Evolutionary conservation across 2,797 vertebrate genomes (phyloP), one percentile per base, ranked within the genome.

Genomic region (Darevskia mixta): DNA sequence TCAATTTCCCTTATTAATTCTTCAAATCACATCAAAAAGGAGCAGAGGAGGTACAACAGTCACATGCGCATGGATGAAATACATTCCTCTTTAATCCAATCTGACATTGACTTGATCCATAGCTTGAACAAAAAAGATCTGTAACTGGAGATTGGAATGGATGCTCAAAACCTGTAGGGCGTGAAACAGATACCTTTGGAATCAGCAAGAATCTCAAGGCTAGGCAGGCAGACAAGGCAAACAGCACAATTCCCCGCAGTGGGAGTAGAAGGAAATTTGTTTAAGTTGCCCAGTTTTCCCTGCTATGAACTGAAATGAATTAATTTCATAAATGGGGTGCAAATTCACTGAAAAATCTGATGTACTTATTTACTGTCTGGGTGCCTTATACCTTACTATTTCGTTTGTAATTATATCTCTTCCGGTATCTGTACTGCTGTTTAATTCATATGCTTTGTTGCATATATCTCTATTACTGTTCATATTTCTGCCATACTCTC

Each of bases 11-110:
- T 87, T 73, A 67, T 35, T 66, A 72, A 82, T 67, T 76, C 55
- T 87, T 85, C 32, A 85, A 85, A 61, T 85, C 7, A 29, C 49
- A 76, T 76, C 55, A 76, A 66, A 87, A 55, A 76, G 15, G 38
- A 25, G 72, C 5, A 49, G 69, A 10, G 58, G 23, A 82, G 55
- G 18, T 76, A 76, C 71, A 66, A 45, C 7, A 32, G 55, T 82
- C 71, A 55, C 80, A 72, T n/a, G 6, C 15, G n/a, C 29, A 20
- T 45, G 58, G 38, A 67, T 29, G 86, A 67, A 76, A 35, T 43
- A 23, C 38, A 66, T 64, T 83, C 66, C 27, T 58, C 66, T 58
- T 82, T 77, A 78, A 83, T 78, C 76, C 45, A 80, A 61, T 78
- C 23, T 58, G 81, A 35, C 20, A 27, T 79, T 71, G 15, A 58